Percentiles rank a stretch among this genome's conserved stretches.
These are phyloP conservation scores for Clarias platycephalus DNA, from an alignment of 2,797 vertebrate species.

Conservation along the genomic window DNA sequence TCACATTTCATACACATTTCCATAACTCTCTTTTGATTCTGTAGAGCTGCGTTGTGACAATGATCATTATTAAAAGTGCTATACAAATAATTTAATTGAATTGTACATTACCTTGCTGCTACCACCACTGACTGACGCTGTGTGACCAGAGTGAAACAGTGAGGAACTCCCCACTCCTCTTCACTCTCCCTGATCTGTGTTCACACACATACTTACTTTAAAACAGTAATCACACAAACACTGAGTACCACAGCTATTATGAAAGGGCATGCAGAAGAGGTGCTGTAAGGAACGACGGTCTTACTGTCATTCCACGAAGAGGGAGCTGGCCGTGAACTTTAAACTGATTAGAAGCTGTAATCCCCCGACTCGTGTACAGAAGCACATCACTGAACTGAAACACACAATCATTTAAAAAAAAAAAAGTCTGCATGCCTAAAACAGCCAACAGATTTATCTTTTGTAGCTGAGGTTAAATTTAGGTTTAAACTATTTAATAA, in stretches of 20 bases:
- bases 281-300: constrained; percentile 48
- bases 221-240: background rate
- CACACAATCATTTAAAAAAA: background rate
- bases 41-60: no score
- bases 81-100: no score
- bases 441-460: background rate
- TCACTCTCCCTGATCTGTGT: constrained; percentile 91
- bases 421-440: background rate
- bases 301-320: constrained; percentile 92
- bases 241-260: background rate
- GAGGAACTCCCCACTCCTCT: constrained; percentile 94
- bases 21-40: no score
- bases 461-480: background rate
- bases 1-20: no score
- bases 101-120: constrained; percentile 83
- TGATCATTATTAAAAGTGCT: no score
- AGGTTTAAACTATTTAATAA: background rate
- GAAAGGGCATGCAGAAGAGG: background rate
- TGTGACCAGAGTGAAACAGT: constrained; percentile 89
- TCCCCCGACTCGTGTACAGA: constrained; percentile 92
- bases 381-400: constrained; percentile 90
- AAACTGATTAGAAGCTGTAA: constrained; percentile 92
- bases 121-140: constrained; percentile 90
- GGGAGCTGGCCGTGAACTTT: constrained; percentile 92
- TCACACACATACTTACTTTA: constrained; percentile 7